A percentile compares a stretch with the other conserved stretches of the same genome.
These are phyloP conservation scores for Nothocercus nigrocapillus DNA, from an alignment of 2,113 vertebrate species.

Conservation along the genomic window DNA sequence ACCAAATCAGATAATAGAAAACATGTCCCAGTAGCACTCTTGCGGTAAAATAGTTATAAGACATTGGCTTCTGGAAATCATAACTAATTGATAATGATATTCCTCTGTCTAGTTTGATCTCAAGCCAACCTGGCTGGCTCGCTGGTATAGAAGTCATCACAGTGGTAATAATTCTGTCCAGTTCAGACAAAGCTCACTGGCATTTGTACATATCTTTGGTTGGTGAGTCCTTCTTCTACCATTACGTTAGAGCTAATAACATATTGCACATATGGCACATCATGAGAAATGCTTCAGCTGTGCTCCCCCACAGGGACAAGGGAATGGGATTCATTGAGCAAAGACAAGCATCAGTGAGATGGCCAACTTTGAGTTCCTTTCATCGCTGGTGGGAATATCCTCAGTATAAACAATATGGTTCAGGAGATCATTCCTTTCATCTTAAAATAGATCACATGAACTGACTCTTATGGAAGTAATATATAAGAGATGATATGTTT, in stretches of 20 bases:
- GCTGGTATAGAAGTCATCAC: not conserved
- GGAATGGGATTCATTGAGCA: not conserved
- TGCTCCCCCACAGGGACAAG: not conserved
- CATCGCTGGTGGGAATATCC: not conserved
- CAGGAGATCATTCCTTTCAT: not conserved
- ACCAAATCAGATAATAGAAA: not conserved
- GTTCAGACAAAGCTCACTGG: not conserved
- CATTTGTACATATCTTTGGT: not conserved
- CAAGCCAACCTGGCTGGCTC: not conserved
- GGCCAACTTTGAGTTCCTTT: not conserved
- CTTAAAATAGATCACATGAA: not conserved
- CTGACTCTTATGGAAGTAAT: not conserved
- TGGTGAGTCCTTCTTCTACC: not conserved
- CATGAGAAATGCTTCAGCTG: not conserved
- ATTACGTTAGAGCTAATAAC: too few species aligned
- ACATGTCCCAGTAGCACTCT: not conserved
- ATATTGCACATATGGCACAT: too few species aligned
- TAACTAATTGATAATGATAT: not conserved
- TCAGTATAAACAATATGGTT: not conserved
- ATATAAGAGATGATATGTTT: not conserved
- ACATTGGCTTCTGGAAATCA: not conserved
- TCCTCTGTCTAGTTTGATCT: not conserved
- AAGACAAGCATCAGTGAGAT: not conserved
- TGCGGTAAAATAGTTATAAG: conserved; percentile 15
- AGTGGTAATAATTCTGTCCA: not conserved